These are phyloP conservation scores for Epinephelus lanceolatus DNA, from an alignment of 2,113 vertebrate species.

Conservation along the genomic window DNA sequence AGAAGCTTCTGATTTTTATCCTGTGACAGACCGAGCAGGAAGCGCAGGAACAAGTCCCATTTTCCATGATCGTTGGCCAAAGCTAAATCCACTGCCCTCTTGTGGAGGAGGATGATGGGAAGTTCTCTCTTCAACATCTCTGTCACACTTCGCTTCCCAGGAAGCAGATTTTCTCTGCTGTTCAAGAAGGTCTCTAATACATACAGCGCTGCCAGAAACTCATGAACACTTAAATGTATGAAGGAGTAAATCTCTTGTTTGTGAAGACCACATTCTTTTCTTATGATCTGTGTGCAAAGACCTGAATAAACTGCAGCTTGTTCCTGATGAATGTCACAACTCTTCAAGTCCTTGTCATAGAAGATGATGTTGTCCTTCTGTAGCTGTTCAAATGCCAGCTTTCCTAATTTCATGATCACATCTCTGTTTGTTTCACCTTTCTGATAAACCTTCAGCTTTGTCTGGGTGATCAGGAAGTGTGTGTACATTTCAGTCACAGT, in stretches of 20 bases:
- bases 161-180: background rate
- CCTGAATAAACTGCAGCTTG: constrained; percentile 41
- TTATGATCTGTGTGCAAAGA: constrained; percentile 46
- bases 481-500: constrained; percentile 46
- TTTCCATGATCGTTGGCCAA: background rate
- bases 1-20: no score
- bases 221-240: constrained; percentile 49
- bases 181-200: constrained; percentile 37
- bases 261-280: constrained; percentile 33
- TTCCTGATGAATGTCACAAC: background rate
- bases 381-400: constrained; percentile 48
- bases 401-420: constrained; percentile 43
- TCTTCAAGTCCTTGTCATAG: background rate
- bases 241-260: constrained; percentile 27
- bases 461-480: constrained; percentile 44
- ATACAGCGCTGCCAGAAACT: constrained; percentile 57
- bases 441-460: constrained; percentile 19
- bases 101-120: constrained; percentile 3
- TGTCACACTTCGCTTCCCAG: background rate
- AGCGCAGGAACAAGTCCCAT: no score
- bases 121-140: no score
- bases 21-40: no score
- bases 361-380: constrained; percentile 4
- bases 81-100: background rate
- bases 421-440: background rate